phyloP scores from a whole-genome alignment of 2,113 vertebrate species.

The Anguilla rostrata region DNA sequence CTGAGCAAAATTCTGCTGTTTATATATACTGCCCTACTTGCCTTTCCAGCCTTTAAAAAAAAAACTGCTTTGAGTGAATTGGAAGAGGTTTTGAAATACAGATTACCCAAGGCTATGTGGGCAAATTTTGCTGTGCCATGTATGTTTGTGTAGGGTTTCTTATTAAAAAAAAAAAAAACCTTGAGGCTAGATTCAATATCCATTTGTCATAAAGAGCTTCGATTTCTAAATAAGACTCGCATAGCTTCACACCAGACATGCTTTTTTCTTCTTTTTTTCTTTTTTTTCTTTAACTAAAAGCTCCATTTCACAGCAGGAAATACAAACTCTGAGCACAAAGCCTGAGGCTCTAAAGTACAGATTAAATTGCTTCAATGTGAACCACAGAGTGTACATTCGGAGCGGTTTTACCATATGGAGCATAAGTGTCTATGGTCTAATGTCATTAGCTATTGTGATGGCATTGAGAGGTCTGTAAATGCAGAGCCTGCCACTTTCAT shows the following conservation, averaged over 20 bases:
- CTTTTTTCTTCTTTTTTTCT: not conserved
- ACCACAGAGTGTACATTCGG: not conserved
- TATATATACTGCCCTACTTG: not conserved
- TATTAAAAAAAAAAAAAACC: not conserved
- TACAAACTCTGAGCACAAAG: not conserved
- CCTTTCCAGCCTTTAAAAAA: not conserved
- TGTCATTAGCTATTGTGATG: not conserved
- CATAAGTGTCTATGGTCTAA: not conserved
- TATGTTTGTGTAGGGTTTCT: not conserved
- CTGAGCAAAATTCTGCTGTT: not conserved
- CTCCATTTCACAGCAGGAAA: not conserved
- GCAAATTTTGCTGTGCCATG: not conserved
- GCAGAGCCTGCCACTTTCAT: not conserved
- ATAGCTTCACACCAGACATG: not conserved
- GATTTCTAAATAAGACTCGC: not conserved
- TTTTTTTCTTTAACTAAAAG: not conserved
- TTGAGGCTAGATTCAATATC: not conserved
- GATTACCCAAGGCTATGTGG: not conserved
- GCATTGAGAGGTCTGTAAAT: not conserved
- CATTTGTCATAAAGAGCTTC: not conserved
- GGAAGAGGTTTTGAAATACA: not conserved
- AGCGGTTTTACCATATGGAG: not conserved
- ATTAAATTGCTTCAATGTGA: not conserved
- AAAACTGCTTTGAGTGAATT: not conserved
- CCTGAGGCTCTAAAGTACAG: not conserved